These are phyloP conservation scores for Leguminivora glycinivorella DNA, from an alignment of 1,140 invertebrate species.

Conservation along the genomic window DNA sequence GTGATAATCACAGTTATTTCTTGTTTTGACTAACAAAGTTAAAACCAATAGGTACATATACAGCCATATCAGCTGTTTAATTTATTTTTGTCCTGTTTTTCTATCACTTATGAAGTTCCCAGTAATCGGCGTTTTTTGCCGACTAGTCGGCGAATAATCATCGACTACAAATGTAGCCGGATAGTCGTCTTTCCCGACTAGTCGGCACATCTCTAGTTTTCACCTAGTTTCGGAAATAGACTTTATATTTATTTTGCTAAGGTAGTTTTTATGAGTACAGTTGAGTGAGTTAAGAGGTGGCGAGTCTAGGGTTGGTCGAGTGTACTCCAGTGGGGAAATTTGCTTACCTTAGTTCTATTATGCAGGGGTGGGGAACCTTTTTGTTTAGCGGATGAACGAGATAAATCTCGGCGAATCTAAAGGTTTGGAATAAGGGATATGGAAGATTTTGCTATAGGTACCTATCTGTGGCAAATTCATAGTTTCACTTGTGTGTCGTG, in stretches of 20 bases:
- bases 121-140: no score
- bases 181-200: no score
- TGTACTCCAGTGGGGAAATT: slow-evolving; percentile 58
- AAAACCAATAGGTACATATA: no score
- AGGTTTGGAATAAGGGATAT: neutral
- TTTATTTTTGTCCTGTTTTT: no score
- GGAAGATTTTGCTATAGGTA: neutral
- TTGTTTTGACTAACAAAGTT: no score
- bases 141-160: no score
- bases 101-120: no score
- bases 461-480: neutral
- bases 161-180: no score
- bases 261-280: neutral
- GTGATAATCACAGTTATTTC: no score
- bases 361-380: slow-evolving; percentile 38
- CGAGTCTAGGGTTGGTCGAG: slow-evolving; percentile 39
- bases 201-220: no score
- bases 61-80: no score
- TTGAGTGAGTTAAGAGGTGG: neutral
- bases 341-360: slow-evolving; percentile 54
- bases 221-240: neutral
- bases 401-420: slow-evolving; percentile 1
- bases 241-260: neutral
- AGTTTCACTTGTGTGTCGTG: no score
- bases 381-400: slow-evolving; percentile 21